phyloP scores from a whole-genome alignment of 1,140 invertebrate genomes.

The Calliphora vicina region DNA sequence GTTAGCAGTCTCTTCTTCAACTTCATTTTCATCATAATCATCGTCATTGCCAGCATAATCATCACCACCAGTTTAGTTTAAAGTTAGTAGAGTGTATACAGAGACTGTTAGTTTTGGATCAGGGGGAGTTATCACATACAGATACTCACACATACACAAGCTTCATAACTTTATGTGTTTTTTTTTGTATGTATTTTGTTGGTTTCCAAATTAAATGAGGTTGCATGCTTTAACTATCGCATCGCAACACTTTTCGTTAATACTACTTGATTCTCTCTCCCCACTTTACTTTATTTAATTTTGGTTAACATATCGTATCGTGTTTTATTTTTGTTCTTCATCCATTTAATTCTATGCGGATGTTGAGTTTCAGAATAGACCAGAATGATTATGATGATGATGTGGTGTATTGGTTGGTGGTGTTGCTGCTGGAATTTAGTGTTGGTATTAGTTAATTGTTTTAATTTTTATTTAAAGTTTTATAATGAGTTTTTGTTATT shows the following conservation, averaged over 20 bases:
- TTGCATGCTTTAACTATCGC: slow-evolving; percentile 1
- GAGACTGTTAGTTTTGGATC: neutral
- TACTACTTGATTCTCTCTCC: neutral
- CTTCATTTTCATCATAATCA: neutral
- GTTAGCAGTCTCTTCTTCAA: too few relatives aligned
- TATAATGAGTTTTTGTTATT: neutral
- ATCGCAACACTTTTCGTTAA: neutral
- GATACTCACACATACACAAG: neutral
- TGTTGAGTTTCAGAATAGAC: neutral
- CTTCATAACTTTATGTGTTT: neutral
- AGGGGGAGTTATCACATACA: neutral
- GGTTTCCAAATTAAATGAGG: neutral
- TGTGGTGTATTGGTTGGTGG: neutral
- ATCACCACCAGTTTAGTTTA: neutral
- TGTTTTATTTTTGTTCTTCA: neutral
- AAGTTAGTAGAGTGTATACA: slow-evolving; percentile 13
- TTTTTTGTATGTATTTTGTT: neutral
- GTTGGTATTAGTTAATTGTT: neutral
- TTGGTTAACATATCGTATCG: neutral
- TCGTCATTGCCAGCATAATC: neutral
- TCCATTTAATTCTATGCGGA: neutral
- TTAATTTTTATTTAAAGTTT: neutral
- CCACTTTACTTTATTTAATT: neutral
- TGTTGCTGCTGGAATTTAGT: neutral
- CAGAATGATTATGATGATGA: neutral